A percentile compares a stretch with the other conserved stretches of the same genome.
Evolutionary conservation across 2,113 vertebrate genomes (phyloP).

Genomic region (Gymnogyps californianus): DNA sequence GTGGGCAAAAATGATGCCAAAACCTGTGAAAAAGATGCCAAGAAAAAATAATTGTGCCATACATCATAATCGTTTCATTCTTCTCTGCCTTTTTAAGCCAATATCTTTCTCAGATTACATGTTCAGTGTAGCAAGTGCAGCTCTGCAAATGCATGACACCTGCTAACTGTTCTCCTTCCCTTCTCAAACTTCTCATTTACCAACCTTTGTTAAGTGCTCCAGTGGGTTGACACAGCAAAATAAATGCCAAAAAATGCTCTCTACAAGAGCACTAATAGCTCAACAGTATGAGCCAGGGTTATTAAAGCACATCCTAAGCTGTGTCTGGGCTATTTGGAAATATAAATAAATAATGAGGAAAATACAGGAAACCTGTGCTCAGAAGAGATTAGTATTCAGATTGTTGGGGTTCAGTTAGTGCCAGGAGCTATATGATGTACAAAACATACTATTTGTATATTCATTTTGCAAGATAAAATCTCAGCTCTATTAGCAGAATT

Average conservation of each 20-base stretch:
- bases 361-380: conserved; percentile 38
- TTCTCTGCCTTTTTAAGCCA: background rate
- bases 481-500: background rate
- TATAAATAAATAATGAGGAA: conserved; percentile 61
- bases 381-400: conserved; percentile 52
- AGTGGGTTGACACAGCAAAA: conserved; percentile 6
- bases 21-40: background rate
- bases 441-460: background rate
- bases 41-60: background rate
- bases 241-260: background rate
- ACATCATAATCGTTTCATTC: background rate
- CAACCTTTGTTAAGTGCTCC: background rate
- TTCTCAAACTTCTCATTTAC: conserved; percentile 15
- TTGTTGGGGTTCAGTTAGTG: background rate
- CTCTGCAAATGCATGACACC: background rate
- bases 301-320: conserved; percentile 39
- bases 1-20: background rate
- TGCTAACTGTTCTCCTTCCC: background rate
- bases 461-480: conserved; percentile 29
- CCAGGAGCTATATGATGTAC: background rate
- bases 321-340: conserved; percentile 39
- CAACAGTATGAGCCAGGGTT: background rate
- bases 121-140: background rate
- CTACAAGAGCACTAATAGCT: background rate
- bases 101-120: background rate